phyloP scores from a whole-genome alignment of 2,113 vertebrate genomes.

The Elephas maximus region DNA sequence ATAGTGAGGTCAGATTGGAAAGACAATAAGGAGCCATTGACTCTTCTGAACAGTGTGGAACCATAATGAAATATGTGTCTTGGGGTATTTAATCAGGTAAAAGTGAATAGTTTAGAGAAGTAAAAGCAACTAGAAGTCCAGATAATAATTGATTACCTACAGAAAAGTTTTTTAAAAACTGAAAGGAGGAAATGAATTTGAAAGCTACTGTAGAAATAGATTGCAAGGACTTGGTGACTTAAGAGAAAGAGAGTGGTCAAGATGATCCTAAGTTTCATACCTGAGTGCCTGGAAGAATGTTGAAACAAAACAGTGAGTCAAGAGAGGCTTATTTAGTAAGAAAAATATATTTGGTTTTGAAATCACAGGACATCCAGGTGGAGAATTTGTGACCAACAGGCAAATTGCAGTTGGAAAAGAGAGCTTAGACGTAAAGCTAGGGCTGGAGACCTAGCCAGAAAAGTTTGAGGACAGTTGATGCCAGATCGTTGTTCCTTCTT shows the following conservation, averaged over 20 bases:
- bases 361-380: neutral
- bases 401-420: conserved; percentile 11
- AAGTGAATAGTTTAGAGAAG: conserved; percentile 41
- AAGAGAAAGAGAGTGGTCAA: neutral
- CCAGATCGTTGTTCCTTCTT: neutral
- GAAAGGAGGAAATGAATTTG: neutral
- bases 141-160: neutral
- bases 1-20: neutral
- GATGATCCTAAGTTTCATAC: neutral
- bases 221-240: neutral
- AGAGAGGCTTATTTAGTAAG: neutral
- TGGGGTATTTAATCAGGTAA: neutral
- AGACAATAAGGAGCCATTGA: neutral
- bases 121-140: neutral
- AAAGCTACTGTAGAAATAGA: neutral
- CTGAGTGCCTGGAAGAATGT: neutral
- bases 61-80: neutral
- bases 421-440: neutral
- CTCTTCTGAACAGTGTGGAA: neutral
- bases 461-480: neutral
- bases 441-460: neutral
- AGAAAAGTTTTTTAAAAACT: neutral
- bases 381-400: neutral
- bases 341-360: conserved; percentile 38
- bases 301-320: neutral